Base-by-base conservation (phyloP, 2,113 vertebrate species). In the Nibea albiflora region DNA sequence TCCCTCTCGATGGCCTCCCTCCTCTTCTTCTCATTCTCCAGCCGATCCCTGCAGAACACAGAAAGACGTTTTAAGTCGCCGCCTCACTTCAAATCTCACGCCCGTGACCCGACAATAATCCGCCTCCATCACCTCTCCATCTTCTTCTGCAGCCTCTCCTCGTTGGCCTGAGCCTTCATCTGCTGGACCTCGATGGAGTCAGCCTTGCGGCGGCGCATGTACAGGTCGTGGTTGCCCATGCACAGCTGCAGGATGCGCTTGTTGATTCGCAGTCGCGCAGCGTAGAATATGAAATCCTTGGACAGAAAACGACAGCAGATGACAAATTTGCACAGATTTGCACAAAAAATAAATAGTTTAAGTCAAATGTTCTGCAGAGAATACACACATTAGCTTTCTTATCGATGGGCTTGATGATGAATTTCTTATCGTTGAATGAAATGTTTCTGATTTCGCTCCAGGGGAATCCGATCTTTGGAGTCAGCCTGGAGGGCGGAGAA, bases 361-460 rank as follows among this genome's bases (percentile, higher is more conserved):
- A 46, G 11, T 20, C 8, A 20, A 73, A 52, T 52, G 19, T n/a
- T 52, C 35, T 39, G 35, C 35, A 39, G 35, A 39, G 26, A 83
- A 73, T 66, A 97, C 98, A 98, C 91, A 99, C 98, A 3, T 96
- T 97, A 10, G 97, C 92, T 87, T 97, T 99, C 94, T 97, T 99
- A 91, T 99, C 98, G 63, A 99, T 96, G 61, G 98, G 97, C 91
- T 99, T 99, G 90, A 99, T 99, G 91, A 96, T 92, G 89, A 99
- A 99, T 83, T 99, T 99, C 90, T 98, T 99, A 84, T 99, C 98
- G 78, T 92, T 97, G 93, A 98, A 99, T 78, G 98, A 98, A 91
- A 99, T 97, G 85, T 99, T 99, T 88, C 96, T 95, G 81, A 99
- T 99, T 95, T 99, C 98, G 4, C 97, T 99, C 98, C 98, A 99